These are phyloP conservation scores for Calameuta filiformis DNA, from an alignment of 2,888 invertebrate species.

Conservation along the genomic window DNA sequence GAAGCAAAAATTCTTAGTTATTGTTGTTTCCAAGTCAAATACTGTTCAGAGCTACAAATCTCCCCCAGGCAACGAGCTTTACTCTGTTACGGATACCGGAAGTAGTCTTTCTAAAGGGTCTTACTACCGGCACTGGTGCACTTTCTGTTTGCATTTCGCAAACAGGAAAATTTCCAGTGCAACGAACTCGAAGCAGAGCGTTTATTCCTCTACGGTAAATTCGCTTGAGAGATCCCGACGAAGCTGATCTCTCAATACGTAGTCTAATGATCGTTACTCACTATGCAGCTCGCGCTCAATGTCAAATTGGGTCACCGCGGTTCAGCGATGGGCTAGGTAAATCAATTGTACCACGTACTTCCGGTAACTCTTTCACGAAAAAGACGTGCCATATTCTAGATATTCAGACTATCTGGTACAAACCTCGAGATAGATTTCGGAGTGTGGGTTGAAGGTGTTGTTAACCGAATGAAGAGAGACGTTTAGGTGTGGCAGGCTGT, in stretches of 20 bases:
- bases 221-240: not conserved
- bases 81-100: not conserved
- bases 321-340: not conserved
- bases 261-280: not conserved
- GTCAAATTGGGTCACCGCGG: not conserved
- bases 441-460: constrained; percentile 90
- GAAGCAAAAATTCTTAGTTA: not conserved
- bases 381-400: not conserved
- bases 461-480: constrained; percentile 91
- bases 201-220: not conserved
- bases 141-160: not conserved
- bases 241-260: not conserved
- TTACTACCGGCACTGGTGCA: not conserved
- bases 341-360: not conserved
- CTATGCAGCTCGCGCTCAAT: not conserved
- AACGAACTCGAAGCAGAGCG: not conserved
- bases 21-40: not conserved
- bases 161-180: not conserved
- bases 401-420: not conserved
- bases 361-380: not conserved
- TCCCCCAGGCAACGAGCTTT: not conserved
- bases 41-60: not conserved
- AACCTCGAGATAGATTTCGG: constrained; percentile 91
- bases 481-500: constrained; percentile 91
- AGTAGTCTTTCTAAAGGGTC: not conserved